Conservation (phyloP, 1,140 invertebrate genomes). For the Panulirus ornatus region DNA sequence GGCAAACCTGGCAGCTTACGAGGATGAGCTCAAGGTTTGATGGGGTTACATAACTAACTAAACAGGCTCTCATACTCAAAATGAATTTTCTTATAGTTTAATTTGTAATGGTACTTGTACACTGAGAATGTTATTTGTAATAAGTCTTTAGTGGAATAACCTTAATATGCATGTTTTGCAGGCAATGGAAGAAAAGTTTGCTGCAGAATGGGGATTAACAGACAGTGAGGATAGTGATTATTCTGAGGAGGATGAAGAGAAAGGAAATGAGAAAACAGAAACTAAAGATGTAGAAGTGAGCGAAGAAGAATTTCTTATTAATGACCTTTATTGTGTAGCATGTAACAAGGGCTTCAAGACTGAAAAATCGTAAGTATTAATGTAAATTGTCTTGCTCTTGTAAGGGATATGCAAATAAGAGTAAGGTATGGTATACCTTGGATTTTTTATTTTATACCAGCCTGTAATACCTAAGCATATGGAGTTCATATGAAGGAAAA, state of each 20-base stretch:
- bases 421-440: too few relatives aligned
- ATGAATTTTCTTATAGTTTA: neutral
- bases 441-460: too few relatives aligned
- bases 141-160: neutral
- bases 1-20: constrained; percentile 55
- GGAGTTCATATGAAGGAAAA: too few relatives aligned
- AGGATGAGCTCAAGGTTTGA: constrained; percentile 47
- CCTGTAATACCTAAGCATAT: too few relatives aligned
- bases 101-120: too few relatives aligned
- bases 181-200: constrained; percentile 55
- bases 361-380: constrained; percentile 57
- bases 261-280: neutral
- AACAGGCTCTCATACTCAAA: neutral
- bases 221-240: constrained; percentile 44
- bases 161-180: neutral
- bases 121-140: too few relatives aligned
- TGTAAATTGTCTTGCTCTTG: neutral
- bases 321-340: constrained; percentile 56
- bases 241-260: constrained; percentile 22
- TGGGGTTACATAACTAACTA: neutral
- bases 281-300: neutral
- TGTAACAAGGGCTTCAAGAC: constrained; percentile 60
- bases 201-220: constrained; percentile 44
- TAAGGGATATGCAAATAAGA: too few relatives aligned
- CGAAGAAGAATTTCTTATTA: constrained; percentile 6